phyloP scores from a whole-genome alignment of 37 sponge, comb jelly and placozoan species.

The Mnemiopsis leidyi region DNA sequence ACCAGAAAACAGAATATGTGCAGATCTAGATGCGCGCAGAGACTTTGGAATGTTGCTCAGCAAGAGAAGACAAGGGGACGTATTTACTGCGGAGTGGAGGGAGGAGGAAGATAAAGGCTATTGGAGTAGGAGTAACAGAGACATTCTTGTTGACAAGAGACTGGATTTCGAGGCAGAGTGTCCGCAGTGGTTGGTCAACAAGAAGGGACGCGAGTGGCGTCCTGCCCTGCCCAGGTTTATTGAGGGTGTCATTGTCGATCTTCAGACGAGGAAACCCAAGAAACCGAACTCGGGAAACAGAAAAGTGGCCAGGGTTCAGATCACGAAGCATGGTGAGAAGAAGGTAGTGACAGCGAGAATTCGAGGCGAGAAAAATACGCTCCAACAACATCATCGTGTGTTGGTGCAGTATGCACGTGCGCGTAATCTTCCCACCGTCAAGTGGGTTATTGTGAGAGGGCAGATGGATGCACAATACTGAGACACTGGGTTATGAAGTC shows the following conservation, averaged over 20 bases:
- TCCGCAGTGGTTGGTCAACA: neutral
- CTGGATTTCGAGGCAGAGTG: conserved; percentile 33
- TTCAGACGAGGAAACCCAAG: conserved; percentile 6
- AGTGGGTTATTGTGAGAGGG: conserved; percentile 32
- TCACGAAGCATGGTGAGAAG: neutral
- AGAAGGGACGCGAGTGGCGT: conserved; percentile 2
- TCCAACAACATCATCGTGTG: conserved; percentile 7
- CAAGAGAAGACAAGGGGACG: conserved; percentile 23
- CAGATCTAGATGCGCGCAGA: neutral
- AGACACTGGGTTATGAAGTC: too few species aligned
- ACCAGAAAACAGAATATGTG: too few species aligned
- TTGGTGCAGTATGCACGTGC: neutral
- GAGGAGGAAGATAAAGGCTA: neutral
- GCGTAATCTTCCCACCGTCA: neutral
- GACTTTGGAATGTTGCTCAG: conserved; percentile 3
- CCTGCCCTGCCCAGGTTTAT: conserved; percentile 26
- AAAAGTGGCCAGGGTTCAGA: conserved; percentile 20
- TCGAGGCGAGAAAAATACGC: conserved; percentile 4
- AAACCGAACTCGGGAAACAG: conserved; percentile 56
- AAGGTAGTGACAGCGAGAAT: neutral
- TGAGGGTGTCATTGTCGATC: conserved; percentile 27
- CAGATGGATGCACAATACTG: conserved; percentile 42
- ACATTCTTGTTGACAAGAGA: neutral
- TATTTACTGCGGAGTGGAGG: neutral
- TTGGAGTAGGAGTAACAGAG: neutral